Percentiles rank a stretch among this genome's conserved stretches.
Evolutionary conservation across 2,113 vertebrate genomes (phyloP).

Genomic region (Asarcornis scutulata): DNA sequence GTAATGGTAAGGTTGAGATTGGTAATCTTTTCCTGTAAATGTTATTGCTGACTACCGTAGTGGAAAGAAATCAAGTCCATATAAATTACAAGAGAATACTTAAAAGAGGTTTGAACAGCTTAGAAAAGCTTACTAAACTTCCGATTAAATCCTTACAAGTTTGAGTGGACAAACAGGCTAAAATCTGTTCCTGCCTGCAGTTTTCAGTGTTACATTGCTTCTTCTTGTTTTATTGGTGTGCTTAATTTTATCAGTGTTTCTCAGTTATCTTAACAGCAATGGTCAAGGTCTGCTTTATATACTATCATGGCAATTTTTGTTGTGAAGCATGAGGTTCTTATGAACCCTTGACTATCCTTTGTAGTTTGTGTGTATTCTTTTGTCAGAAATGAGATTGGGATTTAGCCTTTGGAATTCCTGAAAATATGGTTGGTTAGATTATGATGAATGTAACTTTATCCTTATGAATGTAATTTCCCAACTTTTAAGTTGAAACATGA

Average conservation of each 20-base stretch:
- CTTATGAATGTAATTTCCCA: not conserved
- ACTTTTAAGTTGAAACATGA: not conserved
- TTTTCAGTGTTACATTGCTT: not conserved
- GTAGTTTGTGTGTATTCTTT: not conserved
- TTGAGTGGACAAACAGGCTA: not conserved
- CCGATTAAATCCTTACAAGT: not conserved
- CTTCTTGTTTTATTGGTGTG: not conserved
- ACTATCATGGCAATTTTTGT: not conserved
- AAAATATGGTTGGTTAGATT: not conserved
- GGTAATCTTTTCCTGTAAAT: not conserved
- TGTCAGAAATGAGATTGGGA: not conserved
- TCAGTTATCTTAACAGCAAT: not conserved
- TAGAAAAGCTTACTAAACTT: not conserved
- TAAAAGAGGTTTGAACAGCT: not conserved
- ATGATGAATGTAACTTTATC: not conserved
- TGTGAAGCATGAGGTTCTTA: not conserved
- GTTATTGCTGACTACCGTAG: constrained; percentile 3
- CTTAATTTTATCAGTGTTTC: not conserved
- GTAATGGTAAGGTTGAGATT: not conserved
- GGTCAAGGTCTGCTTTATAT: not conserved
- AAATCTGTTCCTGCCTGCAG: not conserved
- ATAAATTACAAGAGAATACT: not conserved
- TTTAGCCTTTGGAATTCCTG: not conserved
- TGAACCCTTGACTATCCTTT: not conserved
- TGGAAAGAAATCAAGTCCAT: not conserved